These are phyloP conservation scores for Mellilla xanthometata DNA, from an alignment of 2,888 invertebrate genomes.

Conservation along the genomic window DNA sequence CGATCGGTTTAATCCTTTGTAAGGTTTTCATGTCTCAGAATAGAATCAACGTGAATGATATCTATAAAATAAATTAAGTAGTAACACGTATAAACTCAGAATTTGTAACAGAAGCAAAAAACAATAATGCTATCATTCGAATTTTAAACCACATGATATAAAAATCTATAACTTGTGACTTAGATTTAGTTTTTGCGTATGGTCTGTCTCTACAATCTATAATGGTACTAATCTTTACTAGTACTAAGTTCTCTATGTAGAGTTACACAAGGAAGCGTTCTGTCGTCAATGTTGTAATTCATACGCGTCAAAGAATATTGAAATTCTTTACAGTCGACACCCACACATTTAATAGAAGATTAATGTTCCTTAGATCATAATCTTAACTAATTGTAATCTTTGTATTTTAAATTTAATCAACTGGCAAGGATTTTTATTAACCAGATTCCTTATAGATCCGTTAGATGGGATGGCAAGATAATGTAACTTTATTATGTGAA, in stretches of 20 bases:
- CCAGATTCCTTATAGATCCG: constrained; percentile 31
- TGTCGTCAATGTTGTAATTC: neutral
- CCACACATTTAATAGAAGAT: constrained; percentile 39
- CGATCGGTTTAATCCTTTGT: too few species aligned
- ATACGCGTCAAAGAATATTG: constrained; percentile 9
- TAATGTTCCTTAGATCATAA: constrained; percentile 42
- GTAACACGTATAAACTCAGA: too few species aligned
- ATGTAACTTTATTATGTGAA: constrained; percentile 20
- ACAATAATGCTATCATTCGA: too few species aligned
- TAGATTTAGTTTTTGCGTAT: too few species aligned
- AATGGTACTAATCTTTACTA: neutral
- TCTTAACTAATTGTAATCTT: constrained; percentile 54
- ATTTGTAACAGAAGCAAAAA: too few species aligned
- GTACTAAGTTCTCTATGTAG: neutral
- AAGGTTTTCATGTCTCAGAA: too few species aligned
- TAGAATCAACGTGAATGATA: too few species aligned
- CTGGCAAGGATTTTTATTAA: constrained; percentile 42
- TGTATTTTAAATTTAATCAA: constrained; percentile 64
- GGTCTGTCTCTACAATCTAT: too few species aligned
- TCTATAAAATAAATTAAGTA: too few species aligned
- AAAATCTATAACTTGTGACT: too few species aligned
- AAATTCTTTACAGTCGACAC: constrained; percentile 13
- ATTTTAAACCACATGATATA: too few species aligned
- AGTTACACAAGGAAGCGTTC: neutral
- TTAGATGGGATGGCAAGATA: constrained; percentile 41